Conservation (phyloP, 2,888 invertebrate genomes). For the Drosophila mayaguana region DNA sequence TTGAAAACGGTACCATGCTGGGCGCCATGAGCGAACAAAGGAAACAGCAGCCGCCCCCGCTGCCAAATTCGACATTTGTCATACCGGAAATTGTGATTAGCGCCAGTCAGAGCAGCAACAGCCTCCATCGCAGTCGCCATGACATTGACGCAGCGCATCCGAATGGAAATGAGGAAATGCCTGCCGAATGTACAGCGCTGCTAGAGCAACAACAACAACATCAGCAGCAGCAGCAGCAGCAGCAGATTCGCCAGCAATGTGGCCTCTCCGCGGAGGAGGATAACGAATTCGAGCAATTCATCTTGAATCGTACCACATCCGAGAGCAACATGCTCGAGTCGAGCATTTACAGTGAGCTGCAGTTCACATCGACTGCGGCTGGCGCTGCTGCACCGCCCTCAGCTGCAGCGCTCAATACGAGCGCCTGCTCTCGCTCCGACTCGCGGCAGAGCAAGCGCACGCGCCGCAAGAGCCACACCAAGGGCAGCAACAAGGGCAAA, state of each 20-base stretch:
- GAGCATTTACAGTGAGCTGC: constrained; percentile 82
- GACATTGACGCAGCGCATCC: constrained; percentile 46
- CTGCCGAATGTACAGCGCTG: constrained; percentile 74
- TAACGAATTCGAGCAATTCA: constrained; percentile 78
- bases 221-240: constrained; percentile 13
- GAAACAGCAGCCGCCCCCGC: constrained; percentile 41
- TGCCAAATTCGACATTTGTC: constrained; percentile 38
- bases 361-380: constrained; percentile 51
- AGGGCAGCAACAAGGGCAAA: constrained; percentile 46
- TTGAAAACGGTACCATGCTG: constrained; percentile 84
- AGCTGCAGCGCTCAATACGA: constrained; percentile 62
- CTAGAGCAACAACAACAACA: constrained; percentile 43
- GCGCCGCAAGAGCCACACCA: constrained; percentile 74
- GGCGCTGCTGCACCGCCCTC: constrained; percentile 6
- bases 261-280: constrained; percentile 41
- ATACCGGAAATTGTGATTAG: constrained; percentile 82
- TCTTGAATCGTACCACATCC: constrained; percentile 81
- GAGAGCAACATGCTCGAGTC: constrained; percentile 83
- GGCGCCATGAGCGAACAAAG: constrained; percentile 74
- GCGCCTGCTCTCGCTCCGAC: constrained; percentile 75
- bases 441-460: constrained; percentile 77
- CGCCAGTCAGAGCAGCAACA: constrained; percentile 69
- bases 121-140: constrained; percentile 65
- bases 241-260: constrained; percentile 38
- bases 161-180: constrained; percentile 54